Evolutionary conservation across 2,888 invertebrate genomes (phyloP).

Genomic region (Phytoseiulus persimilis): DNA sequence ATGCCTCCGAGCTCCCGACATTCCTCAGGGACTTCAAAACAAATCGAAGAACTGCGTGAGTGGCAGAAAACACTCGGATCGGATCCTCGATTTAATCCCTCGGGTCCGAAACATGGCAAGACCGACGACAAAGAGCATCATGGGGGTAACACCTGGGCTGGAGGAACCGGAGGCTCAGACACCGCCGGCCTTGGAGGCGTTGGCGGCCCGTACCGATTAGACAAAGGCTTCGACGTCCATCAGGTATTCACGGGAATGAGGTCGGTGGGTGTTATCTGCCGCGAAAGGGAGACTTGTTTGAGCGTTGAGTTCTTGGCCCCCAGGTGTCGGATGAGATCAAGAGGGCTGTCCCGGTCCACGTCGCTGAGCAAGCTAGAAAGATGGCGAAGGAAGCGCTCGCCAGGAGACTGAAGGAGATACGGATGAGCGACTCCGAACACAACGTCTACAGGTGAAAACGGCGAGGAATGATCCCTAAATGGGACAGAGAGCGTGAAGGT

Average conservation of each 20-base stretch:
- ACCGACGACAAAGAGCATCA: slow-evolving; percentile 83
- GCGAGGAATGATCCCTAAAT: slow-evolving; percentile 54
- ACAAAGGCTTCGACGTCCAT: slow-evolving; percentile 84
- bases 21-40: slow-evolving; percentile 49
- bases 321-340: slow-evolving; percentile 35
- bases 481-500: too few relatives aligned
- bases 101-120: slow-evolving; percentile 82
- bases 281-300: slow-evolving; percentile 51
- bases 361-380: slow-evolving; percentile 62
- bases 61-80: slow-evolving; percentile 54
- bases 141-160: slow-evolving; percentile 94
- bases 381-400: slow-evolving; percentile 84
- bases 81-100: slow-evolving; percentile 60
- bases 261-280: slow-evolving; percentile 58
- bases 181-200: slow-evolving; percentile 92
- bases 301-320: neutral
- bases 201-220: slow-evolving; percentile 87
- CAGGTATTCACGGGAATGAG: slow-evolving; percentile 78
- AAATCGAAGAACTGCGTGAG: slow-evolving; percentile 52
- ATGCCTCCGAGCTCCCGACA: neutral
- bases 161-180: slow-evolving; percentile 71
- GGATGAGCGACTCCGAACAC: slow-evolving; percentile 89
- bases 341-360: neutral
- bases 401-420: slow-evolving; percentile 70
- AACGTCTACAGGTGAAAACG: slow-evolving; percentile 71